Percentiles rank a stretch among this genome's conserved stretches.
Conservation (phyloP, 2,888 invertebrate genomes). For the Drosophila heteroneura region DNA sequence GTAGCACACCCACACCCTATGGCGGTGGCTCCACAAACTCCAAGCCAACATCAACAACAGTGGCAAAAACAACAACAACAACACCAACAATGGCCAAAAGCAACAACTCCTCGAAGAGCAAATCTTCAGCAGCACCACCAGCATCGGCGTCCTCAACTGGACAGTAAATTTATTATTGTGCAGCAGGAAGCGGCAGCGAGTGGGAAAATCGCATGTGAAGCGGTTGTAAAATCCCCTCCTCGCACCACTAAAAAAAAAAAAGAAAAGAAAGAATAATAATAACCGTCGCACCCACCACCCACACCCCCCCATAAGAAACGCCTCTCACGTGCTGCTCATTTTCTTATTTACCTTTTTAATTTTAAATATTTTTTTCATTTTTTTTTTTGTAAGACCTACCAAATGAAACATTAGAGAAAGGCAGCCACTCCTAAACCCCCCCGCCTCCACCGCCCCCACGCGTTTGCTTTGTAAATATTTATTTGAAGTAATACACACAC, state of each 20-base stretch:
- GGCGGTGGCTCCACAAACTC: slow-evolving; percentile 16
- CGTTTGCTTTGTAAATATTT: slow-evolving; percentile 75
- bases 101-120: slow-evolving; percentile 36
- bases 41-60: slow-evolving; percentile 4
- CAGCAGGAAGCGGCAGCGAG: neutral
- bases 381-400: slow-evolving; percentile 13
- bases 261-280: neutral
- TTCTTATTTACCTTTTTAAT: slow-evolving; percentile 17
- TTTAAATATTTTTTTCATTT: slow-evolving; percentile 19
- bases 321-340: slow-evolving; percentile 27
- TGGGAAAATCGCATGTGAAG: neutral
- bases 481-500: slow-evolving; percentile 64
- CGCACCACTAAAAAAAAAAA: neutral
- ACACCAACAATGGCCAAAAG: slow-evolving; percentile 18
- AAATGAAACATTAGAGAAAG: slow-evolving; percentile 7
- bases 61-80: neutral
- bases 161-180: slow-evolving; percentile 28
- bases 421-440: neutral
- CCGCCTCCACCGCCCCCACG: slow-evolving; percentile 2
- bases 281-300: neutral
- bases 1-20: slow-evolving; percentile 63
- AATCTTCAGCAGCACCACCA: slow-evolving; percentile 21
- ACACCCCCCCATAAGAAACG: neutral
- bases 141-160: slow-evolving; percentile 27
- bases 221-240: neutral